A percentile compares a stretch with the other conserved stretches of the same genome.
Evolutionary conservation across 2,113 vertebrate species (phyloP).

Genomic region (Stomatorhinus ivindoensis): DNA sequence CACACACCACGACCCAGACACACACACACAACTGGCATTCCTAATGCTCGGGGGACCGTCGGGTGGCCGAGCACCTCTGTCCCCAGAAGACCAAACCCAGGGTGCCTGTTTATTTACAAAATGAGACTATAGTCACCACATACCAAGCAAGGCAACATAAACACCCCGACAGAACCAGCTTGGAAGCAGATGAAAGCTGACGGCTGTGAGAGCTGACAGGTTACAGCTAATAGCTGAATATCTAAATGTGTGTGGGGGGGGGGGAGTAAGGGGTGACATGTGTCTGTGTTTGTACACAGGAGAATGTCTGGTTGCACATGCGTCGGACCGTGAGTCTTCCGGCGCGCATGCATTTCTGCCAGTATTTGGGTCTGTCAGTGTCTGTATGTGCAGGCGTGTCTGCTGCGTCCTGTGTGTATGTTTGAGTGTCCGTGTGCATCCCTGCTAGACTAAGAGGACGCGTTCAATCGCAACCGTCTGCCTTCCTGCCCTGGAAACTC

Average conservation of each 20-base stretch:
- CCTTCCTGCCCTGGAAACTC: conserved; percentile 48
- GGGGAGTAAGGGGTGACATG: neutral
- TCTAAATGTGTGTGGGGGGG: conserved; percentile 42
- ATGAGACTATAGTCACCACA: neutral
- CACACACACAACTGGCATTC: neutral
- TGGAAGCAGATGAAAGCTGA: conserved; percentile 31
- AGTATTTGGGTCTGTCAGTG: neutral
- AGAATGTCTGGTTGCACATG: neutral
- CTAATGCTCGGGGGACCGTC: neutral
- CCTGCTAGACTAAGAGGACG: conserved; percentile 36
- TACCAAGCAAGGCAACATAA: neutral
- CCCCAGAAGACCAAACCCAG: neutral
- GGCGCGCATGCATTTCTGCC: neutral
- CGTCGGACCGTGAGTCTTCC: neutral
- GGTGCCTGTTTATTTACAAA: neutral
- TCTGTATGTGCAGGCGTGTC: neutral
- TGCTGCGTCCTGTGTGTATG: neutral
- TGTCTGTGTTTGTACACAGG: neutral
- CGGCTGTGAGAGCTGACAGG: conserved; percentile 22
- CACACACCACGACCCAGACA: neutral
- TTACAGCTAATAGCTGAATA: conserved; percentile 33
- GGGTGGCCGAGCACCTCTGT: neutral
- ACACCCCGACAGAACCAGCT: neutral
- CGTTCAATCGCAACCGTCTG: conserved; percentile 54
- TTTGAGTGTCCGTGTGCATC: conserved; percentile 33